Base-by-base conservation (phyloP, 1,140 invertebrate genomes). In the Drosophila saltans region DNA sequence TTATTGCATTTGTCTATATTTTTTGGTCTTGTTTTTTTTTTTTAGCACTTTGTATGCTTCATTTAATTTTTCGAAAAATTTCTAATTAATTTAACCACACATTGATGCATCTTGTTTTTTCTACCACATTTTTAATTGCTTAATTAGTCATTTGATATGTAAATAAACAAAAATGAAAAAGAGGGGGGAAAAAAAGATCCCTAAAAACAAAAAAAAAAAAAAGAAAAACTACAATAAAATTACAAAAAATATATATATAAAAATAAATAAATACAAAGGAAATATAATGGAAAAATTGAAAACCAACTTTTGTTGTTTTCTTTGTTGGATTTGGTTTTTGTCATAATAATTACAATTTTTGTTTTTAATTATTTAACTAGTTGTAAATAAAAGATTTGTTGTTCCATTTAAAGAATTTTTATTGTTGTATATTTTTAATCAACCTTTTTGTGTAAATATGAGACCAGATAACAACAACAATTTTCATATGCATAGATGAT, bases 81-180 rank as follows among this genome's bases (percentile, higher is more conserved):
- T 75, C 68, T 68, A 21, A 8, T 57, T 3, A 43, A 59, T 75
- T 58, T 4, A 56, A 40, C 66, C 66, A 26, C 66, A 69, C 26
- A 43, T 60, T 64, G n/a, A 59, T 16, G 21, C 33, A 26, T 26
- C 45, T 69, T 3, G 8, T 57, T 45, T 30, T 59, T 36, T 21
- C 21, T 39, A 33, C 10, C 16, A 10, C 9, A 10, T 48, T 41
- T n/a, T n/a, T 63, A 76, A 76, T 76, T 76, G 58, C 52, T 75
- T 69, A 76, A 76, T 69, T 63, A 61, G n/a, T 43, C 9, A 70
- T 41, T 41, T 33, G 30, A 59, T 59, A 59, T 59, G 57, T 59
- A 59, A 59, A 59, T 59, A 59, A 59, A 59, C 65, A 65, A 69
- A 59, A 39, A 59, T 21, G 57, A 36, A 16, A 36, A 30, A 30